phyloP scores from a whole-genome alignment of 2,797 vertebrate species.

The Danio tinwini region DNA sequence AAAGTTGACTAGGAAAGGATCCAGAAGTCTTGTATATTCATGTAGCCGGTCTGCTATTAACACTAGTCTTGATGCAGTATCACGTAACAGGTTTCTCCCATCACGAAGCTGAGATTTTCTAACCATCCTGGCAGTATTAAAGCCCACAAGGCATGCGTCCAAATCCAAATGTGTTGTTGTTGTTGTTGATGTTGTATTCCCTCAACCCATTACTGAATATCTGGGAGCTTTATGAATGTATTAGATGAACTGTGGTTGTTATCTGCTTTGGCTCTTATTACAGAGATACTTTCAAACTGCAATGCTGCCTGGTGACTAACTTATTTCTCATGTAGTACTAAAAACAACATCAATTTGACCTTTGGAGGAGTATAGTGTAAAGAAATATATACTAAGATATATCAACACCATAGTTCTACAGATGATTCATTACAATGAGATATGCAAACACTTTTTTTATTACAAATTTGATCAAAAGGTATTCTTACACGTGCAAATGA shows the following conservation, averaged over 20 bases:
- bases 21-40: conserved; percentile 19
- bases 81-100: conserved; percentile 33
- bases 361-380: neutral
- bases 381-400: too few relatives aligned
- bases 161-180: conserved; percentile 30
- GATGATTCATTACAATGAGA: too few relatives aligned
- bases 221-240: conserved; percentile 29
- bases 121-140: conserved; percentile 8
- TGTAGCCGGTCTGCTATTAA: conserved; percentile 5
- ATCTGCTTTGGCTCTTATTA: conserved; percentile 22
- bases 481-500: too few relatives aligned
- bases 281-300: neutral
- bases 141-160: conserved; percentile 35
- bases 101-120: conserved; percentile 25
- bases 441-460: too few relatives aligned
- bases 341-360: conserved; percentile 21
- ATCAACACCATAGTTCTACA: too few relatives aligned
- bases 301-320: conserved; percentile 1
- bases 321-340: conserved; percentile 6
- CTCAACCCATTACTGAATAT: conserved; percentile 18
- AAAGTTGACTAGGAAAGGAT: neutral
- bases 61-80: conserved; percentile 27
- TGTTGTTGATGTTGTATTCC: conserved; percentile 17
- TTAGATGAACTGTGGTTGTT: conserved; percentile 29
- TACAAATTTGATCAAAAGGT: too few relatives aligned